Conservation (phyloP, 2,888 invertebrate genomes). For the Gymnosoma rotundatum region DNA sequence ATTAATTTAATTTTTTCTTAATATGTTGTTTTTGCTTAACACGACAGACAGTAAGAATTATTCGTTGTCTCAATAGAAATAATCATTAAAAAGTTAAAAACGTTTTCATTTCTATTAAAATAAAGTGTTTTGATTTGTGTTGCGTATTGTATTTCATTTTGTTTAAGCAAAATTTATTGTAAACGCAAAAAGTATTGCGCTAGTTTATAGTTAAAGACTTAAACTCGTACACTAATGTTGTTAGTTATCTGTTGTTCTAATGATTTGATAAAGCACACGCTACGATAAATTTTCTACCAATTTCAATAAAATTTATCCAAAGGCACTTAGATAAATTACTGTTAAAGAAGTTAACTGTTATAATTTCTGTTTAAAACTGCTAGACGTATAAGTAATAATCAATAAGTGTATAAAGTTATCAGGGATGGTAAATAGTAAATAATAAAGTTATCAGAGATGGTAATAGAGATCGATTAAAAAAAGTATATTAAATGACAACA, state of each 20-base stretch:
- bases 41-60: background rate
- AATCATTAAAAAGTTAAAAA: conserved; percentile 5
- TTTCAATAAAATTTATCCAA: background rate
- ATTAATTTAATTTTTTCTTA: conserved; percentile 40
- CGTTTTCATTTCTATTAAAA: conserved; percentile 49
- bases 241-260: background rate
- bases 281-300: background rate
- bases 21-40: background rate
- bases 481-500: too few relatives aligned
- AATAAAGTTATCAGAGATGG: too few relatives aligned
- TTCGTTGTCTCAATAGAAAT: too few relatives aligned
- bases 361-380: background rate
- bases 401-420: background rate
- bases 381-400: conserved; percentile 45
- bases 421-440: too few relatives aligned
- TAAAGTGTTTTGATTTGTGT: conserved; percentile 66
- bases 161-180: conserved; percentile 12
- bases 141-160: conserved; percentile 16
- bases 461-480: too few relatives aligned
- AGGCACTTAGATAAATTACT: background rate
- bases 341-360: background rate
- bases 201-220: too few relatives aligned
- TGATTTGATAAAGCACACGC: background rate
- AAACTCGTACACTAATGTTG: background rate
- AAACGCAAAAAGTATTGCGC: background rate